phyloP scores from a whole-genome alignment of 2,888 invertebrate genomes.

The Isotomurus palustris region DNA sequence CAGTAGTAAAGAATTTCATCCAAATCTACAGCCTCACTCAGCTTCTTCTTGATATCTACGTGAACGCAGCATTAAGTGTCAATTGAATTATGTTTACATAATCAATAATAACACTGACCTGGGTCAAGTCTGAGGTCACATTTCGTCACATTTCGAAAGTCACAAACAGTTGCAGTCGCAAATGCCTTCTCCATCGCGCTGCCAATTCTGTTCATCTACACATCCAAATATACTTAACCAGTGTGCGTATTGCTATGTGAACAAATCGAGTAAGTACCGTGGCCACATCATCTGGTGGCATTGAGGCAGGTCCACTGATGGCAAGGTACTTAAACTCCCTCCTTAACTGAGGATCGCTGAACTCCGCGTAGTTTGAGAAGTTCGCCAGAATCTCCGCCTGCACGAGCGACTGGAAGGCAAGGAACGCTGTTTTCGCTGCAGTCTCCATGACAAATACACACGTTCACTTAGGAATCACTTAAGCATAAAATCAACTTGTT shows the following conservation, averaged over 20 bases:
- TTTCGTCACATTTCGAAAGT: background rate
- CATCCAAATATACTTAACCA: background rate
- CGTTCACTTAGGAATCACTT: no score
- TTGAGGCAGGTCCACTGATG: constrained; percentile 40
- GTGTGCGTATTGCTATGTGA: background rate
- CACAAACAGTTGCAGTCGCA: background rate
- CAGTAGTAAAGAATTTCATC: constrained; percentile 47
- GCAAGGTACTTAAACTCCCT: constrained; percentile 40
- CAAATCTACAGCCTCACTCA: constrained; percentile 38
- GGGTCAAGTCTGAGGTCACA: constrained; percentile 4
- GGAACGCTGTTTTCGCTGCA: constrained; percentile 27
- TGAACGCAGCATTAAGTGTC: no score
- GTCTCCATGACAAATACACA: constrained; percentile 24
- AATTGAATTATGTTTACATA: no score
- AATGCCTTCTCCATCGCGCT: background rate
- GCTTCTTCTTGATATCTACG: constrained; percentile 43
- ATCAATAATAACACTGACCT: no score
- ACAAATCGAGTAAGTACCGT: no score
- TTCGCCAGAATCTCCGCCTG: constrained; percentile 36
- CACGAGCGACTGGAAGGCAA: constrained; percentile 32
- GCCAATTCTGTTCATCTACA: constrained; percentile 40
- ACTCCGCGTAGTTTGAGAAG: constrained; percentile 37
- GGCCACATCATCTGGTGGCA: constrained; percentile 28
- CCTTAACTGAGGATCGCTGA: constrained; percentile 19
- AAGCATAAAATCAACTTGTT: no score